A percentile compares a stretch with the other conserved stretches of the same genome.
phyloP scores from a whole-genome alignment of 2,797 vertebrate species.

The Mallotus villosus region DNA sequence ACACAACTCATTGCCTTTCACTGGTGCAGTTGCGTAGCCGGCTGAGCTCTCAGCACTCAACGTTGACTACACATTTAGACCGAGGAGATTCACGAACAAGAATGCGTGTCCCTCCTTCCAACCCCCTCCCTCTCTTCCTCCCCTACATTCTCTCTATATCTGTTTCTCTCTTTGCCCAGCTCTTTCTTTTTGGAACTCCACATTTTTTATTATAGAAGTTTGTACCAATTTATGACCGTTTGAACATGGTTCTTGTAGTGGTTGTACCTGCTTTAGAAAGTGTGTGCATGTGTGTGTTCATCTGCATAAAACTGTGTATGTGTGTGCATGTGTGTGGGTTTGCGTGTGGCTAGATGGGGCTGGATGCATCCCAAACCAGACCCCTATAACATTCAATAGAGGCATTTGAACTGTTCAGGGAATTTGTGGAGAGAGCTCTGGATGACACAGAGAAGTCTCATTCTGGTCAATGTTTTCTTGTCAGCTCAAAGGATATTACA shows the following conservation, averaged over 20 bases:
- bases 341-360: slow-evolving; percentile 44
- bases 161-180: slow-evolving; percentile 38
- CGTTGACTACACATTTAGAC: too few relatives aligned
- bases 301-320: slow-evolving; percentile 14
- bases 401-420: slow-evolving; percentile 29
- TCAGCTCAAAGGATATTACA: not conserved
- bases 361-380: slow-evolving; percentile 46
- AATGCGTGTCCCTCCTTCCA: not conserved
- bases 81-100: not conserved
- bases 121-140: too few relatives aligned
- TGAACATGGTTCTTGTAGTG: not conserved
- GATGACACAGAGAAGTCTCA: slow-evolving; percentile 42
- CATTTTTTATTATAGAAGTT: not conserved
- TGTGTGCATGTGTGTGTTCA: not conserved
- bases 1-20: slow-evolving; percentile 56
- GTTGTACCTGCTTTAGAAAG: not conserved
- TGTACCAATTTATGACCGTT: not conserved
- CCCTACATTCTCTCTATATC: slow-evolving; percentile 28
- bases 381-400: slow-evolving; percentile 43
- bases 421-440: slow-evolving; percentile 51
- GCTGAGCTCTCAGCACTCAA: not conserved
- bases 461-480: slow-evolving; percentile 1
- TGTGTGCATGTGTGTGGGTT: slow-evolving; percentile 5
- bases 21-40: slow-evolving; percentile 52
- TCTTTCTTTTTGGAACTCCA: slow-evolving; percentile 8